phyloP scores from a whole-genome alignment of 1,140 invertebrate genomes.

The Aphelenchoides avenae region DNA sequence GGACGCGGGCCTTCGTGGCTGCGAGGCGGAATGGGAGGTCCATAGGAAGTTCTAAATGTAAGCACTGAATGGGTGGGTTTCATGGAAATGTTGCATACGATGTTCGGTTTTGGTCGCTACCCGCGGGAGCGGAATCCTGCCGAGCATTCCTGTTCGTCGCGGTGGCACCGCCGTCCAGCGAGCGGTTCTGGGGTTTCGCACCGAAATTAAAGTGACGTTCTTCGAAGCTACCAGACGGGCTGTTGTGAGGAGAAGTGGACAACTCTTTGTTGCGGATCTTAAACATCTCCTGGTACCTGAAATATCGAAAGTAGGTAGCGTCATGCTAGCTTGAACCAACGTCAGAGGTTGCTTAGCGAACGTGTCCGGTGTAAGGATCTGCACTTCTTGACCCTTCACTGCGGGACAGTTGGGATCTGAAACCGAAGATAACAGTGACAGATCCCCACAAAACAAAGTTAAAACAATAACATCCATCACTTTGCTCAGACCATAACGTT shows the following conservation, averaged over 20 bases:
- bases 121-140: background rate
- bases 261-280: constrained; percentile 44
- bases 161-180: background rate
- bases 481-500: background rate
- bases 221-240: constrained; percentile 44
- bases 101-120: constrained; percentile 1
- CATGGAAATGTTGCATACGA: background rate
- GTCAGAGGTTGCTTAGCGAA: constrained; percentile 53
- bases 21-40: constrained; percentile 20
- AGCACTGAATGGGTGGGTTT: constrained; percentile 6
- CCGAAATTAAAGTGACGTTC: constrained; percentile 39
- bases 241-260: constrained; percentile 41
- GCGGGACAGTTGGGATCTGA: constrained; percentile 53
- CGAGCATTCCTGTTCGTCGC: background rate
- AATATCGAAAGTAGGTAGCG: constrained; percentile 10
- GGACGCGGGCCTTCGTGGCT: constrained; percentile 15
- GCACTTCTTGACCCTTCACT: constrained; percentile 46
- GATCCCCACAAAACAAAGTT: background rate
- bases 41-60: constrained; percentile 16
- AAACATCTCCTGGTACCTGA: constrained; percentile 51
- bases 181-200: constrained; percentile 11
- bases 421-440: too few relatives aligned
- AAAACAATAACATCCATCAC: background rate
- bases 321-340: constrained; percentile 6
- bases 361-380: constrained; percentile 54